Evolutionary conservation across 2,113 vertebrate species (phyloP), one percentile per base, ranked within the genome.

Genomic region (Prunella himalayana): DNA sequence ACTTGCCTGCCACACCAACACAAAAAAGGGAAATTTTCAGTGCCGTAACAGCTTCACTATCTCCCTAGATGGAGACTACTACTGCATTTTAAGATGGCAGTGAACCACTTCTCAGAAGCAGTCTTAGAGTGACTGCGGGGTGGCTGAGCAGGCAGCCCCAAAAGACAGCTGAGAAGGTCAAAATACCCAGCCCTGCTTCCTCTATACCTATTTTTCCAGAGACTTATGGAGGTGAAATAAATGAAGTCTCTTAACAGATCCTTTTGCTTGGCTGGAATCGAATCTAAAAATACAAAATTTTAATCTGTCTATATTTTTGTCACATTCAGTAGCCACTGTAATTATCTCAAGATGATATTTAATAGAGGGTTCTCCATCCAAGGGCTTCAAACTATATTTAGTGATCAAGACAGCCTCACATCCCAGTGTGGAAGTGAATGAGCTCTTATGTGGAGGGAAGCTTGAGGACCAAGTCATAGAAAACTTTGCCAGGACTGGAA

Each of bases 81-180:
- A 25, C 0, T 2, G 2, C 28, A 28, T 33, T 66, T 79, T 25
- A 45, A 45, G 23, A 31, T 0, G 0, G 30, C 41, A 63, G 15
- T 10, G 30, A 53, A 15, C 4, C 65, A 42, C 37, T 42, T 25
- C n/a, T 24, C 44, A 92, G 42, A 59, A 71, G 28, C 45, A 53
- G 61, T 13, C 39, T 61, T 30, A 39, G 7, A 27, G 45, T 1
- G 2, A 39, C 14, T 77, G 30, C 3, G 0, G 10, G 17, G 27
- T 7, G 12, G 13, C 49, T 50, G 51, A 79, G 33, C n/a, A 63
- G 47, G 30, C 23, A 70, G 28, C 31, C 50, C n/a, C 68, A 27
- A 79, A 61, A 53, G 30, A 41, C 2, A 75, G 28, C 50, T 14
- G n/a, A 75, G 23, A 84, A 60, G 4, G 19, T 63, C 5, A 3